A percentile compares a stretch with the other conserved stretches of the same genome.
phyloP scores from a whole-genome alignment of 2,888 invertebrate genomes.

The Xestia sexstrigata region DNA sequence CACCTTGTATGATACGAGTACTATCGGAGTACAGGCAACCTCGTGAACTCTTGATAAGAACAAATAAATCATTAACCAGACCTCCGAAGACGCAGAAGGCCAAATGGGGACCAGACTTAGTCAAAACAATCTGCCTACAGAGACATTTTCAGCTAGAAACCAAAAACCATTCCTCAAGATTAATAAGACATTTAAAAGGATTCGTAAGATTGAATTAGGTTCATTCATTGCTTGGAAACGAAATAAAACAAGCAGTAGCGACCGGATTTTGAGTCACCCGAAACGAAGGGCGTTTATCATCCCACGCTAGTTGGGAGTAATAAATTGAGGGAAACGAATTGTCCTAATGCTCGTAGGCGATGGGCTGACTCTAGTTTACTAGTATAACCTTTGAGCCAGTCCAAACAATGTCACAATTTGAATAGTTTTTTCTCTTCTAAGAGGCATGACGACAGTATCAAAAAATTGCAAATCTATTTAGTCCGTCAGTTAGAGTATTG shows the following conservation, averaged over 20 bases:
- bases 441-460: too few species aligned
- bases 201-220: conserved; percentile 22
- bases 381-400: conserved; percentile 10
- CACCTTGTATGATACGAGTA: conserved; percentile 1
- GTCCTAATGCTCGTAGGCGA: conserved; percentile 50
- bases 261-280: conserved; percentile 30
- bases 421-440: neutral
- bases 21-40: conserved; percentile 22
- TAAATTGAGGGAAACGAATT: conserved; percentile 52
- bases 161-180: conserved; percentile 10
- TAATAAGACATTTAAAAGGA: conserved; percentile 26
- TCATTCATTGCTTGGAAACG: conserved; percentile 18
- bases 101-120: neutral
- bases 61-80: conserved; percentile 35
- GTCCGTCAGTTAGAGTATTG: too few species aligned
- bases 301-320: conserved; percentile 48
- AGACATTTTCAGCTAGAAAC: neutral
- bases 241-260: conserved; percentile 32
- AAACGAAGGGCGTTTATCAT: conserved; percentile 55
- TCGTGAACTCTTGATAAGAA: conserved; percentile 50
- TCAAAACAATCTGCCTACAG: neutral
- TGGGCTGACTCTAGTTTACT: conserved; percentile 23
- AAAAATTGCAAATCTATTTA: too few species aligned
- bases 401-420: neutral
- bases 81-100: conserved; percentile 20